Evolutionary conservation across 2,113 vertebrate genomes (phyloP).

Genomic region (Pionites leucogaster): DNA sequence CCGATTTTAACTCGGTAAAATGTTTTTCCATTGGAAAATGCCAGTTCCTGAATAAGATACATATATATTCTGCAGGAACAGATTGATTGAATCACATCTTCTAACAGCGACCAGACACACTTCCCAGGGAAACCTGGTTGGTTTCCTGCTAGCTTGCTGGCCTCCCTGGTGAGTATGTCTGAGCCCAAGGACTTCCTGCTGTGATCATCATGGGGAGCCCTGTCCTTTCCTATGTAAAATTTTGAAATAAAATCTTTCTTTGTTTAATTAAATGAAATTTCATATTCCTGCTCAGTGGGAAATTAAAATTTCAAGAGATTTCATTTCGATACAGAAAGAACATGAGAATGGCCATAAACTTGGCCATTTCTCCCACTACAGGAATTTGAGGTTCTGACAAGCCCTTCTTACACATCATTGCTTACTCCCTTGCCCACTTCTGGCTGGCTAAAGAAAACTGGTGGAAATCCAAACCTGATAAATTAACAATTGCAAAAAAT

Average conservation of each 20-base stretch:
- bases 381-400: background rate
- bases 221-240: background rate
- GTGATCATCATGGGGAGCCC: background rate
- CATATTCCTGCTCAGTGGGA: conserved; percentile 3
- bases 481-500: conserved; percentile 32
- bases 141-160: conserved; percentile 43
- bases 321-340: background rate
- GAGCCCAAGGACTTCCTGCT: background rate
- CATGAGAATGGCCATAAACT: background rate
- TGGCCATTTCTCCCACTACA: background rate
- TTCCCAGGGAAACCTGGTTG: conserved; percentile 50
- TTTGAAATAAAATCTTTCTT: background rate
- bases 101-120: background rate
- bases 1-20: background rate
- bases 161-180: conserved; percentile 20
- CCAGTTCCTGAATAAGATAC: conserved; percentile 9
- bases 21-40: conserved; percentile 7
- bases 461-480: background rate
- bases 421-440: background rate
- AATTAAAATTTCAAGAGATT: background rate
- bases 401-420: background rate
- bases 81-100: conserved; percentile 9
- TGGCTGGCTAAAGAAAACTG: background rate
- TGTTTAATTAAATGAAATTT: conserved; percentile 38
- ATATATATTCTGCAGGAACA: conserved; percentile 24